Evolutionary conservation across 2,888 invertebrate genomes (phyloP), one percentile per base, ranked within the genome.

Genomic region (Eristalinus sepulchralis): DNA sequence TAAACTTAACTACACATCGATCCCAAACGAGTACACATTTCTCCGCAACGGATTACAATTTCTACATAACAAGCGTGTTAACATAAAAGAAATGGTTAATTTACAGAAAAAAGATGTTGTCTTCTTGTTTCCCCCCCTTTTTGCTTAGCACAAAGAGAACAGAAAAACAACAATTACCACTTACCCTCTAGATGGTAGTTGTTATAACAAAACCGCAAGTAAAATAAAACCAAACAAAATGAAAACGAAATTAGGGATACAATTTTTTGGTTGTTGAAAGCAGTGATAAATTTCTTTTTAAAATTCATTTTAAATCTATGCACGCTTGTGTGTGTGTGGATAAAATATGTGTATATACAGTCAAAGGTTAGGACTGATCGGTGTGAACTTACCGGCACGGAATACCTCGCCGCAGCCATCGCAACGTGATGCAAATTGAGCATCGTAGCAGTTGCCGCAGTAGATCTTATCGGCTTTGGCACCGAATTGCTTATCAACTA

Each of bases 401-500:
- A 99, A 99, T 92, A 99, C 98, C 93, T 99, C 98, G 89, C 97
- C 97, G 93, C 99, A 99, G 88, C 98, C 99, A 94, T 99, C 99
- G 94, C 99, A 99, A 90, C 99, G 95, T 91, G 98, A 98, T 81
- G 99, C 99, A 94, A 99, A 99, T 94, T 98, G 98, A 90, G 98
- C 97, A 93, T 99, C 99, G 93, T 99, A 99, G 94, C 99, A 99
- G 93, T 98, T 98, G 90, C 99, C 98, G 94, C 99, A 99, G 94
- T 98, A 99, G 94, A 99, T 98, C 94, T 98, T 97, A 93, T 99
- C 99, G 90, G 98, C 97, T 94, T 99, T 99, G 92, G 98, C 98
- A 91, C 99, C 99, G 93, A 99, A 99, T 93, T 99, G 99, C 95
- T 99, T 98, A 95, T 99, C 99, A 89, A 99, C 99, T 93, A 99